These are phyloP conservation scores for Nesometra sesokonis DNA, from an alignment of 35 echinoderm and acorn worm species.

Conservation along the genomic window DNA sequence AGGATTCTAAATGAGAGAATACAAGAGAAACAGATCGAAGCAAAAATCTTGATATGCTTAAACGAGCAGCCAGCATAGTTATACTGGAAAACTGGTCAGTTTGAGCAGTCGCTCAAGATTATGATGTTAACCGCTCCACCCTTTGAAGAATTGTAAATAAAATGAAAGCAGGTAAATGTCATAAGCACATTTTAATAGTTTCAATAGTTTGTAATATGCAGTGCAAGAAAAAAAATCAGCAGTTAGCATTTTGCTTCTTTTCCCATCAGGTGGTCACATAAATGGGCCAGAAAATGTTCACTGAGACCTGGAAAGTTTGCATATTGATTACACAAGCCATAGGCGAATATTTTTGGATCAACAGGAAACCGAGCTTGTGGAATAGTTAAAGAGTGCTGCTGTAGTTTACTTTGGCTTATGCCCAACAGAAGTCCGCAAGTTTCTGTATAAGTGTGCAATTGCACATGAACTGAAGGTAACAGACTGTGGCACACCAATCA, in stretches of 20 bases:
- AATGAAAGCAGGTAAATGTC: not conserved
- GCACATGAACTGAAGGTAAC: not conserved
- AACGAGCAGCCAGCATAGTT: conserved; percentile 5
- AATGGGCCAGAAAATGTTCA: not conserved
- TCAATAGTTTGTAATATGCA: not conserved
- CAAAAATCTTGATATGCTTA: not conserved
- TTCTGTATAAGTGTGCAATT: conserved; percentile 8
- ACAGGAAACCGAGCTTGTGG: conserved; percentile 4
- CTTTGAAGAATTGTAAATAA: not conserved
- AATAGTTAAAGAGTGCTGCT: not conserved
- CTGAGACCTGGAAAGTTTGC: not conserved
- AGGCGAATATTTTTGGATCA: not conserved
- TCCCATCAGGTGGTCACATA: not conserved
- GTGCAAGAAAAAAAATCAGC: not conserved
- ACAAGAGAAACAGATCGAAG: too few relatives aligned
- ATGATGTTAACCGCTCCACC: not conserved
- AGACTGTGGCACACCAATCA: not conserved
- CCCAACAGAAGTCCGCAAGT: conserved; percentile 9
- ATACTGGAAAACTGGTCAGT: not conserved
- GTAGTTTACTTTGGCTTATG: conserved; percentile 7
- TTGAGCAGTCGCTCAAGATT: conserved; percentile 7
- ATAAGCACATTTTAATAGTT: not conserved
- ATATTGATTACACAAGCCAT: not conserved
- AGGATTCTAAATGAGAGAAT: too few relatives aligned
- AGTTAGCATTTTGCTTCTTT: not conserved